Evolutionary conservation across 2,113 vertebrate species (phyloP).

Genomic region (Petroica traversi): DNA sequence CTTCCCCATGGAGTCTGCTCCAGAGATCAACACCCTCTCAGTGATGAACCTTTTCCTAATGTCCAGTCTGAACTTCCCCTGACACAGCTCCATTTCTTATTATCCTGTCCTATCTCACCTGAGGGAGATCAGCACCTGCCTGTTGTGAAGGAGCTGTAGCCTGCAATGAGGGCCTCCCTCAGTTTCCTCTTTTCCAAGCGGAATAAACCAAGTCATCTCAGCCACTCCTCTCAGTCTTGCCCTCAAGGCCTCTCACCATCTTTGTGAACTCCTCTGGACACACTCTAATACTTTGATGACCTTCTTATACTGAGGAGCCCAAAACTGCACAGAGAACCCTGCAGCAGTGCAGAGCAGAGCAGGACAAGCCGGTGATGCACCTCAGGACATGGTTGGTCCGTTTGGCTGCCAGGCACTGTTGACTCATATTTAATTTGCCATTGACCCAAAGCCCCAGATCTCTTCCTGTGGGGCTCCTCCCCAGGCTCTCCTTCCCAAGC

Average conservation of each 20-base stretch:
- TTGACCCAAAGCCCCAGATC: neutral
- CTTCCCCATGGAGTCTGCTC: neutral
- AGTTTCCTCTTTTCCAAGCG: neutral
- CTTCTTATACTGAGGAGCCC: neutral
- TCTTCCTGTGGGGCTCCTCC: neutral
- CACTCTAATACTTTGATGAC: neutral
- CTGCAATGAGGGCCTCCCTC: neutral
- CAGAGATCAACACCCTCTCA: neutral
- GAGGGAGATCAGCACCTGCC: neutral
- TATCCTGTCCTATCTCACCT: neutral
- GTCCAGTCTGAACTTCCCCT: neutral
- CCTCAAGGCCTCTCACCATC: neutral
- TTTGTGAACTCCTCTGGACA: neutral
- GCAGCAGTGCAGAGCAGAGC: neutral
- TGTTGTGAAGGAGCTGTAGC: neutral
- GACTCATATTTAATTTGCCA: neutral
- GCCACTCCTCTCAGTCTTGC: neutral
- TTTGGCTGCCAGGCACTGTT: neutral
- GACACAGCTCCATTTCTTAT: neutral
- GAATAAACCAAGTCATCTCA: neutral
- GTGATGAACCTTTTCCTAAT: neutral
- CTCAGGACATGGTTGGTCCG: neutral
- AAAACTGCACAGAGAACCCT: neutral
- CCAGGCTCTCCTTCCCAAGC: neutral
- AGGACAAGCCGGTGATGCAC: neutral